Base-by-base conservation (phyloP, 2,113 vertebrate species). In the Dunckerocampus dactyliophorus region DNA sequence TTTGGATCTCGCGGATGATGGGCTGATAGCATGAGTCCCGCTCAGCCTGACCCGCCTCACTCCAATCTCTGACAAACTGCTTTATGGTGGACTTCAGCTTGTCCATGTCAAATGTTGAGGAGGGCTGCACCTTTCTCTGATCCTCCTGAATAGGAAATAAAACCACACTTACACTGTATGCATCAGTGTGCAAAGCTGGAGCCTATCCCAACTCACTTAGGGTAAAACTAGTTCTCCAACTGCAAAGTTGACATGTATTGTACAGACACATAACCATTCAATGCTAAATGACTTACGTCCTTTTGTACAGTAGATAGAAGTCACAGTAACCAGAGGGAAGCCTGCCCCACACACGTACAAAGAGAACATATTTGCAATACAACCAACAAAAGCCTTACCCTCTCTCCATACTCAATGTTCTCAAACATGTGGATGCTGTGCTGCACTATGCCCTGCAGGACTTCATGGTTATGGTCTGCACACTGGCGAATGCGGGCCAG, bases 21-120 rank as follows among this genome's bases (percentile, higher is more conserved):
- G 97, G 97, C 69, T 84, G 90, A 85, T 99, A 99, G 88, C 96
- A 99, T 76, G 93, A 85, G 67, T 98, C 96, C 81, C 96, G 92
- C 77, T 99, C 97, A 21, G 89, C 83, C 69, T 92, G 94, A 31
- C 97, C 97, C 16, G 87, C 89, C 77, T 96, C 94, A 31, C 95
- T 99, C 97, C 97, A 99, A 85, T 99, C 97, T 85, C 96, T 91
- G 66, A 98, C 95, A 92, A 99, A 98, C 65, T 99, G 97, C 86
- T 98, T 99, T 85, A 99, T 90, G 17, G 97, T 99, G 10, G 96
- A 99, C 72, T 99, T 99, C 48, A 99, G 92, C 75, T 99, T 99
- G 90, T 99, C 97, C 96, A 99, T 98, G 87, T 99, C 96, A 89
- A 99, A 99, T 0, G 95, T 98, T n/a, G 95, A 93, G 37, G 95